A percentile compares a stretch with the other conserved stretches of the same genome.
Evolutionary conservation across 2,113 vertebrate genomes (phyloP).

Genomic region (Larimichthys polyactis): DNA sequence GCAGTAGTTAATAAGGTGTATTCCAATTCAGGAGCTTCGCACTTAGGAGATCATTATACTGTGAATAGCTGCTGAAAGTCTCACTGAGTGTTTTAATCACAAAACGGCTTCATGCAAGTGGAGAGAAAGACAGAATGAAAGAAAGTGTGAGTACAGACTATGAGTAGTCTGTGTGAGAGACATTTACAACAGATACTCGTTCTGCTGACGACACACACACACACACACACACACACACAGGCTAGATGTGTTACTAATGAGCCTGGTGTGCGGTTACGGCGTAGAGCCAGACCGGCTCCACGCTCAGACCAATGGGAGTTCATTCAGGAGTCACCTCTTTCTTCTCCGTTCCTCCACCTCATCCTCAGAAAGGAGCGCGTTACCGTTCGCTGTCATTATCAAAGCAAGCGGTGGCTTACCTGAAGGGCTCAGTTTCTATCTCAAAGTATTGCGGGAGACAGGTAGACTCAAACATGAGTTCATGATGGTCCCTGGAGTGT

Average conservation of each 20-base stretch:
- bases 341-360: constrained; percentile 58
- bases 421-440: constrained; percentile 59
- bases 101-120: constrained; percentile 31
- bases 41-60: constrained; percentile 52
- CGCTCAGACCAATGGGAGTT: constrained; percentile 75
- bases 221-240: constrained; percentile 30
- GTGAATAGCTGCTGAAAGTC: constrained; percentile 54
- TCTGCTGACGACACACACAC: constrained; percentile 34
- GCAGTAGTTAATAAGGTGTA: constrained; percentile 36
- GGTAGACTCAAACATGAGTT: constrained; percentile 59
- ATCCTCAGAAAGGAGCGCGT: constrained; percentile 62
- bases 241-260: constrained; percentile 75
- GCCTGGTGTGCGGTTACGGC: constrained; percentile 72
- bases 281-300: constrained; percentile 70
- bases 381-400: constrained; percentile 67
- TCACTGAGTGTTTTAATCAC: constrained; percentile 42
- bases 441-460: constrained; percentile 54
- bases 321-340: constrained; percentile 74
- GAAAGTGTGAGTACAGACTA: constrained; percentile 47
- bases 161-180: constrained; percentile 51
- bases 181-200: constrained; percentile 38
- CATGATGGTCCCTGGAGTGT: constrained; percentile 47
- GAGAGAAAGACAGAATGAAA: constrained; percentile 53
- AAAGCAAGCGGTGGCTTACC: constrained; percentile 70
- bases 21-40: constrained; percentile 45